Evolutionary conservation across 2,113 vertebrate genomes (phyloP).

Genomic region (Mastomys natalensis): DNA sequence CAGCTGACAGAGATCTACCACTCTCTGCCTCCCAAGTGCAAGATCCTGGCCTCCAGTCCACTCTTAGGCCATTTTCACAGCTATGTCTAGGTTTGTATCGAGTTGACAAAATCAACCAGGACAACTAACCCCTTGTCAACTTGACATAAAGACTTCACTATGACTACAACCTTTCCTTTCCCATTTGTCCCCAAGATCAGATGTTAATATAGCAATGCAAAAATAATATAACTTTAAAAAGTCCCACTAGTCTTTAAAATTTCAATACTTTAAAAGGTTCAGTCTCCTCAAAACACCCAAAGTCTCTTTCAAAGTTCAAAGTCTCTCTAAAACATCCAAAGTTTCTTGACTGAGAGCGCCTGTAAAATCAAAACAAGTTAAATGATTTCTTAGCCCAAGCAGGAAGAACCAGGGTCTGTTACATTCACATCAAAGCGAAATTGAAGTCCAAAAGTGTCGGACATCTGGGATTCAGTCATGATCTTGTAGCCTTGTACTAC

Average conservation of each 20-base stretch:
- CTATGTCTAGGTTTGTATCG: background rate
- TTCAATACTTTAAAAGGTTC: background rate
- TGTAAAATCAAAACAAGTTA: background rate
- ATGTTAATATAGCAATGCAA: background rate
- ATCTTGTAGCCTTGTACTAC: background rate
- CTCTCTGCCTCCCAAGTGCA: background rate
- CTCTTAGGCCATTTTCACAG: background rate
- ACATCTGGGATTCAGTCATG: background rate
- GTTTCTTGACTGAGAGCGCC: background rate
- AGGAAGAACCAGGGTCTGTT: background rate
- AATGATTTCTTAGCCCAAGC: background rate
- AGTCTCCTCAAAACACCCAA: background rate
- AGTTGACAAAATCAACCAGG: background rate
- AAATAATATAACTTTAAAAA: background rate
- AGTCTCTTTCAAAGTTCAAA: background rate
- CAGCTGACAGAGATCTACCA: background rate
- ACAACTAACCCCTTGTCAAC: background rate
- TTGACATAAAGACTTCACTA: background rate
- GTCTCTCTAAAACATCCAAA: background rate
- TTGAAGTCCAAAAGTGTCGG: background rate
- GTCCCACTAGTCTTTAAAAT: background rate
- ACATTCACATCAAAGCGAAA: background rate
- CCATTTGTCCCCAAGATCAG: background rate
- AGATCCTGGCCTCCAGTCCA: background rate
- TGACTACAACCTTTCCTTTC: background rate